These are phyloP conservation scores for Herpetotheres cachinnans DNA, from an alignment of 2,113 vertebrate species.

Conservation along the genomic window DNA sequence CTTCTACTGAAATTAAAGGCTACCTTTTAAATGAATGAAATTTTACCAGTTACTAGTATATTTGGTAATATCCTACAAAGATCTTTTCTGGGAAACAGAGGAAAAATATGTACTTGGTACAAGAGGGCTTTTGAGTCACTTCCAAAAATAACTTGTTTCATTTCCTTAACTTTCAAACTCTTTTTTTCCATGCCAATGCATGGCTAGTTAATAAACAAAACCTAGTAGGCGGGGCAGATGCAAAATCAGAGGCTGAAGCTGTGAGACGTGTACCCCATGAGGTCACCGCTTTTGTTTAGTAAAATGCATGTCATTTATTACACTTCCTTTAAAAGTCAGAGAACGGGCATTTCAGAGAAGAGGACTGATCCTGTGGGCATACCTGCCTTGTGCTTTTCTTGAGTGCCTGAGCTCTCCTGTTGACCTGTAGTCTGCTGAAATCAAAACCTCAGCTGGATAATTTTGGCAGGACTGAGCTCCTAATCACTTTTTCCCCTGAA, in stretches of 20 bases:
- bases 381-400: not conserved
- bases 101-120: not conserved
- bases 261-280: not conserved
- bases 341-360: not conserved
- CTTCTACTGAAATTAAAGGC: not conserved
- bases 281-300: not conserved
- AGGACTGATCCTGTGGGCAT: not conserved
- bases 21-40: not conserved
- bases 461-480: not conserved
- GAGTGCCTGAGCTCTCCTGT: not conserved
- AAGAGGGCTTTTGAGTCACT: not conserved
- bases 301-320: not conserved
- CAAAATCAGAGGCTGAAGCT: not conserved
- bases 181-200: not conserved
- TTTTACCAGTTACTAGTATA: not conserved
- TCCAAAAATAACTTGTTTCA: not conserved
- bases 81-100: not conserved
- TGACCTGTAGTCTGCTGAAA: not conserved
- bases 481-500: not conserved
- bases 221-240: not conserved
- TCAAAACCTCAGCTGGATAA: not conserved
- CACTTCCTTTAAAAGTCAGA: not conserved
- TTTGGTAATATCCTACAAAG: not conserved
- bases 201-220: not conserved
- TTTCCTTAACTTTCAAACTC: not conserved